A percentile compares a stretch with the other conserved stretches of the same genome.
Evolutionary conservation across 2,888 invertebrate genomes (phyloP).

Genomic region (Heliconius charithonia): DNA sequence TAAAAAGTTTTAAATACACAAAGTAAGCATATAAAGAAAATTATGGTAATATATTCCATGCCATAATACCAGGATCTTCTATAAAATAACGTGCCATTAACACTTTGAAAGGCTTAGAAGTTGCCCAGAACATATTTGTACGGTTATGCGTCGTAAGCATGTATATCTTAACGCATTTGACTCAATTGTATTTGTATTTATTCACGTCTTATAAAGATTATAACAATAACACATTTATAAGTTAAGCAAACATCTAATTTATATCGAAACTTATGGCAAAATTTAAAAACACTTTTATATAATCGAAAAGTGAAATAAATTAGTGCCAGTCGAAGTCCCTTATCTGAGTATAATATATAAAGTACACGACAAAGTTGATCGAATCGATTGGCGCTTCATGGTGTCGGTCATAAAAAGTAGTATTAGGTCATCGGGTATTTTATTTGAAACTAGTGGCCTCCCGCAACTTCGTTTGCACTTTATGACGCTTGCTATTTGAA

Average conservation of each 20-base stretch:
- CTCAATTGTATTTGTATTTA: slow-evolving; percentile 18
- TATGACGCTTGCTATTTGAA: not conserved
- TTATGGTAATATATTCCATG: slow-evolving; percentile 37
- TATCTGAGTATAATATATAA: not conserved
- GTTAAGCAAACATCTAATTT: too few relatives aligned
- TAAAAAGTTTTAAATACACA: slow-evolving; percentile 16
- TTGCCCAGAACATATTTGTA: slow-evolving; percentile 28
- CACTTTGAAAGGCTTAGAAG: slow-evolving; percentile 37
- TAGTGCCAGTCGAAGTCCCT: not conserved
- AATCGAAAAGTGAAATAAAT: not conserved
- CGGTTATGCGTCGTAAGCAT: slow-evolving; percentile 27
- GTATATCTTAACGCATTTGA: slow-evolving; percentile 21
- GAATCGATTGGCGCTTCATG: not conserved
- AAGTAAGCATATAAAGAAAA: slow-evolving; percentile 24
- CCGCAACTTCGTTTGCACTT: not conserved
- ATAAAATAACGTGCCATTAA: slow-evolving; percentile 35
- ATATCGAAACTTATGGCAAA: too few relatives aligned
- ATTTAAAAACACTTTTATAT: not conserved
- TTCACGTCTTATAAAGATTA: not conserved
- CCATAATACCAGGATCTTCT: slow-evolving; percentile 35
- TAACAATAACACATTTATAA: too few relatives aligned
- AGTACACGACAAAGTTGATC: not conserved
- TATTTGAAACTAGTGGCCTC: not conserved
- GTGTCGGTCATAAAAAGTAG: slow-evolving; percentile 3
- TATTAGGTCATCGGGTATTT: slow-evolving; percentile 5